Evolutionary conservation across 1,140 invertebrate genomes (phyloP).

Genomic region (Drosophila virilis): DNA sequence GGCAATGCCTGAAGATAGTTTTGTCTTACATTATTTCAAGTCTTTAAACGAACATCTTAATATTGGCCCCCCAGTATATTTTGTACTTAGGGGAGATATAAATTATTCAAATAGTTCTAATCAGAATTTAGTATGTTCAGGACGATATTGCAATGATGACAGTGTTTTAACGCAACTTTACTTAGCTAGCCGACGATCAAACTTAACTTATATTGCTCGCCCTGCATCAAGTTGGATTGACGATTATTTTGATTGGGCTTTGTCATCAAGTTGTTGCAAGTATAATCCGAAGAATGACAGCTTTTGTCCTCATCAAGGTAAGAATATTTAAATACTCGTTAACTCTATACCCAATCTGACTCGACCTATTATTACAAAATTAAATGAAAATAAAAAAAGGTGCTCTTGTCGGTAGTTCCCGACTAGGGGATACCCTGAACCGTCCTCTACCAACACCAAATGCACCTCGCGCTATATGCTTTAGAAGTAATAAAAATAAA

Average conservation of each 20-base stretch:
- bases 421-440: too few species aligned
- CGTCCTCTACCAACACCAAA: too few species aligned
- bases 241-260: slow-evolving; percentile 97
- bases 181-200: slow-evolving; percentile 88
- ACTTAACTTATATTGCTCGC: slow-evolving; percentile 93
- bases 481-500: too few species aligned
- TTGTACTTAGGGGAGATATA: slow-evolving; percentile 94
- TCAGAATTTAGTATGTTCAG: slow-evolving; percentile 95
- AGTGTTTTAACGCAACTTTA: slow-evolving; percentile 95
- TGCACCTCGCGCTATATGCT: too few species aligned
- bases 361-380: too few species aligned
- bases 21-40: slow-evolving; percentile 96
- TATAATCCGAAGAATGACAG: slow-evolving; percentile 86
- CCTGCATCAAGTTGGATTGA: slow-evolving; percentile 98
- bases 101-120: slow-evolving; percentile 89
- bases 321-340: slow-evolving; percentile 32
- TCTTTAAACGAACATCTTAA: slow-evolving; percentile 94
- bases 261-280: slow-evolving; percentile 87
- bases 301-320: slow-evolving; percentile 89
- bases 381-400: too few species aligned
- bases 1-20: slow-evolving; percentile 98
- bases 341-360: too few species aligned
- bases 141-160: slow-evolving; percentile 90
- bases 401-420: too few species aligned
- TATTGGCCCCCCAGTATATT: slow-evolving; percentile 98